Percentiles rank a stretch among this genome's conserved stretches.
Conservation (phyloP, 1,140 invertebrate genomes). For the Diachasmimorpha longicaudata region DNA sequence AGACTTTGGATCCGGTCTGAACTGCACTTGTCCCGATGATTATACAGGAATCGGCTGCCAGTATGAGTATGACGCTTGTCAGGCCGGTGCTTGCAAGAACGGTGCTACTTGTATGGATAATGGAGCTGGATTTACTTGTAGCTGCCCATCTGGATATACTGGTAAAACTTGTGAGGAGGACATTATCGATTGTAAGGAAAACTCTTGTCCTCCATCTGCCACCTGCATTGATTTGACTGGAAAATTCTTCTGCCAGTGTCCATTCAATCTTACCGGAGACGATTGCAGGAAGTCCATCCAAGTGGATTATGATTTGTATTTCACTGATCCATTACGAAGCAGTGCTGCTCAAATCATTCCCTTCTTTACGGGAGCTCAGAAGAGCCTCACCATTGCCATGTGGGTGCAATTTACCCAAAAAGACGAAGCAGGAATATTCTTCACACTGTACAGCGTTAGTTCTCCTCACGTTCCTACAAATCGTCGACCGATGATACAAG, state of each 20-base stretch:
- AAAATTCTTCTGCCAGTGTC: slow-evolving; percentile 94
- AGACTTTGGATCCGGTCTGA: slow-evolving; percentile 93
- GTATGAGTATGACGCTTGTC: slow-evolving; percentile 92
- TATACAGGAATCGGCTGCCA: slow-evolving; percentile 90
- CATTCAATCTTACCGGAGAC: slow-evolving; percentile 94
- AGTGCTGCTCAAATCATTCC: slow-evolving; percentile 90
- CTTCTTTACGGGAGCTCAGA: slow-evolving; percentile 78
- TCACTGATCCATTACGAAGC: slow-evolving; percentile 86
- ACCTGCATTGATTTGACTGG: slow-evolving; percentile 93
- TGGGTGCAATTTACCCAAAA: slow-evolving; percentile 95
- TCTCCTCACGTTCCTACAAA: slow-evolving; percentile 81
- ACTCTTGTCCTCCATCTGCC: slow-evolving; percentile 92
- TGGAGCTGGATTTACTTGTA: slow-evolving; percentile 83
- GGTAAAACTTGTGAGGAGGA: slow-evolving; percentile 92
- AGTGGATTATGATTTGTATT: slow-evolving; percentile 95
- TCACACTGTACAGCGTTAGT: slow-evolving; percentile 88
- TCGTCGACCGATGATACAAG: slow-evolving; percentile 82
- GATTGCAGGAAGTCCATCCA: slow-evolving; percentile 95
- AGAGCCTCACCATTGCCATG: slow-evolving; percentile 87
- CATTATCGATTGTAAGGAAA: slow-evolving; percentile 91
- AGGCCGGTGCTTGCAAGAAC: slow-evolving; percentile 86
- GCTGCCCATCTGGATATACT: slow-evolving; percentile 84
- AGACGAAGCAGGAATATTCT: slow-evolving; percentile 91
- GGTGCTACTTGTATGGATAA: slow-evolving; percentile 89
- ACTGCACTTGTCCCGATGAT: slow-evolving; percentile 88